Evolutionary conservation across 2,797 vertebrate species (phyloP).

Genomic region (Toxotes lorentzi): DNA sequence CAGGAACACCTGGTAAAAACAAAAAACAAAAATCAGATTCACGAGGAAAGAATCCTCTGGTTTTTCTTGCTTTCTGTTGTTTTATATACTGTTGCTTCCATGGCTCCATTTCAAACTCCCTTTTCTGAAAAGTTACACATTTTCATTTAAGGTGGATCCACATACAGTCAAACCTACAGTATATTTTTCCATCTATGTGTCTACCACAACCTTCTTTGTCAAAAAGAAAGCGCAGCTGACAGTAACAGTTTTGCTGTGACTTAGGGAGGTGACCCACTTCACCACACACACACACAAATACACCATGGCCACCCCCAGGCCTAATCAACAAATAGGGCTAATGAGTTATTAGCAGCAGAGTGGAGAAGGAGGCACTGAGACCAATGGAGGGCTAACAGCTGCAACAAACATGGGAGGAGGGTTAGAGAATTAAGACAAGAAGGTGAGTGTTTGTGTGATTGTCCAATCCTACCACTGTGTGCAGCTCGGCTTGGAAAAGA

Average conservation of each 20-base stretch:
- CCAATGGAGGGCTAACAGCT: slow-evolving; percentile 81
- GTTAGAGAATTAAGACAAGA: slow-evolving; percentile 27
- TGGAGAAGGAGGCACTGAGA: slow-evolving; percentile 40
- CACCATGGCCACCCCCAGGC: slow-evolving; percentile 2
- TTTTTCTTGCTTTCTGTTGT: no score
- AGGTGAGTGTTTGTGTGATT: slow-evolving; percentile 24
- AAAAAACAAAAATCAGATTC: no score
- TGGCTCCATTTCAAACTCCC: no score
- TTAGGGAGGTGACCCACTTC: not conserved
- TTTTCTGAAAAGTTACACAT: no score
- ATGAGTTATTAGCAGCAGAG: slow-evolving; percentile 81
- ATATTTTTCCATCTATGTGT: not conserved
- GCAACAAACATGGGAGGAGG: slow-evolving; percentile 75
- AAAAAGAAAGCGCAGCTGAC: not conserved
- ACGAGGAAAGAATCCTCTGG: no score
- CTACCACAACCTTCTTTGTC: not conserved
- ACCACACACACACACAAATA: slow-evolving; percentile 16
- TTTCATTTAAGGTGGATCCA: no score
- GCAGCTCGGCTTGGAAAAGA: slow-evolving; percentile 36
- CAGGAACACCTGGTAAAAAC: no score
- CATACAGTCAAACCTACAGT: no score
- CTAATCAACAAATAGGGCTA: slow-evolving; percentile 68
- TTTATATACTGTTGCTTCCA: no score
- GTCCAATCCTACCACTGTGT: slow-evolving; percentile 18
- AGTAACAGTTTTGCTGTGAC: not conserved